A percentile compares a stretch with the other conserved stretches of the same genome.
phyloP scores from a whole-genome alignment of 2,113 vertebrate species.

The Colistium nudipinnis region DNA sequence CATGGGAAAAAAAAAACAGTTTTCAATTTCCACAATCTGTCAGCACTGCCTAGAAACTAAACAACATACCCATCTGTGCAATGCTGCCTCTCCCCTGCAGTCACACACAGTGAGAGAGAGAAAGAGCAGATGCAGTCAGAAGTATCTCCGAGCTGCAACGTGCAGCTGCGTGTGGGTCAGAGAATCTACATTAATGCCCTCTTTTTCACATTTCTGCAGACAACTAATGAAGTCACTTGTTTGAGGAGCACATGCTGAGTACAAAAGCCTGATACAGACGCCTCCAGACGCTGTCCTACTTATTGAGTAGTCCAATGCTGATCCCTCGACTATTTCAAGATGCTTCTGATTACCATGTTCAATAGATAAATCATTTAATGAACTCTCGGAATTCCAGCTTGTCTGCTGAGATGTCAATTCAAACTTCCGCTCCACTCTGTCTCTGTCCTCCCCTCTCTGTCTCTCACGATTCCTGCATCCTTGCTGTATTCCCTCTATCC shows the following conservation, averaged over 20 bases:
- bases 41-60: constrained; percentile 55
- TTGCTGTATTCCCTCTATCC: neutral
- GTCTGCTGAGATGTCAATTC: constrained; percentile 57
- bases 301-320: constrained; percentile 42
- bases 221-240: constrained; percentile 49
- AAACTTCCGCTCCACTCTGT: constrained; percentile 26
- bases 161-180: constrained; percentile 43
- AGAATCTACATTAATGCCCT: constrained; percentile 51
- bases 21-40: constrained; percentile 61
- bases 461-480: neutral
- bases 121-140: constrained; percentile 65
- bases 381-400: constrained; percentile 55
- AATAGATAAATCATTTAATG: constrained; percentile 69
- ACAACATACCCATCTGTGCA: constrained; percentile 70
- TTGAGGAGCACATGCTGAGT: constrained; percentile 41
- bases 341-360: constrained; percentile 65
- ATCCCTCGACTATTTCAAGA: constrained; percentile 55
- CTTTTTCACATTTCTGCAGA: constrained; percentile 61
- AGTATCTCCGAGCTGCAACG: constrained; percentile 40
- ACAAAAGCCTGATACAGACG: constrained; percentile 36
- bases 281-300: constrained; percentile 30
- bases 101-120: constrained; percentile 43
- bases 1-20: constrained; percentile 28
- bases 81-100: constrained; percentile 55
- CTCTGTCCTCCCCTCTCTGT: neutral